phyloP scores from a whole-genome alignment of 2,888 invertebrate species.

The Glaucopsyche alexis region DNA sequence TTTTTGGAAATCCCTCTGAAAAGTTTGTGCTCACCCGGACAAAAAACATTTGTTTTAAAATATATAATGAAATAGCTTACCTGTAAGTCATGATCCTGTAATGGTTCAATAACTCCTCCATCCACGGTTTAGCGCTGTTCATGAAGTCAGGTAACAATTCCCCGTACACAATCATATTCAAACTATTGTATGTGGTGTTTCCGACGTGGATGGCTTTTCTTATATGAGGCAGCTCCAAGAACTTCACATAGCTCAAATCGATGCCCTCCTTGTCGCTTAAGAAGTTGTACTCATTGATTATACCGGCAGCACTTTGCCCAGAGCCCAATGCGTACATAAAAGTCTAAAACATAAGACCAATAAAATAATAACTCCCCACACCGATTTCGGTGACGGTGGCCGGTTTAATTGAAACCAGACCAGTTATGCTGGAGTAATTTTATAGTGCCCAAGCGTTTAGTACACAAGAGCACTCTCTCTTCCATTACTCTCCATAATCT shows the following conservation, averaged over 20 bases:
- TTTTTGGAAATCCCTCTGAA: too few species aligned
- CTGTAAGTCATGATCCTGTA: slow-evolving; percentile 81
- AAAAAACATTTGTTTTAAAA: too few species aligned
- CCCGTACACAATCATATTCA: slow-evolving; percentile 52
- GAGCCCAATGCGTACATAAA: neutral
- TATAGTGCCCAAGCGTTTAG: too few species aligned
- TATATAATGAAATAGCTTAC: slow-evolving; percentile 54
- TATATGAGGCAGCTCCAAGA: neutral
- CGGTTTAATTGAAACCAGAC: too few species aligned
- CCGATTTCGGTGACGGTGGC: too few species aligned
- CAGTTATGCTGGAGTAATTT: too few species aligned
- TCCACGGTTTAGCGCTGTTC: slow-evolving; percentile 78
- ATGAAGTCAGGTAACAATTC: slow-evolving; percentile 59
- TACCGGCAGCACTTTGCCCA: neutral
- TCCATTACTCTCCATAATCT: too few species aligned
- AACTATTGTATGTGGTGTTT: neutral
- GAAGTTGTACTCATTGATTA: neutral
- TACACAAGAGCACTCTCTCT: too few species aligned
- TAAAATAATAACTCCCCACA: too few species aligned
- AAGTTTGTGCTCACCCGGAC: too few species aligned
- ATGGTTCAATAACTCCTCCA: slow-evolving; percentile 76
- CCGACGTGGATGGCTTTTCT: neutral
- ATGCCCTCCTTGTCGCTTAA: neutral
- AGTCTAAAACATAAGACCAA: neutral
- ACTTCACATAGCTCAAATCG: neutral